Evolutionary conservation across 2,888 invertebrate genomes (phyloP), one percentile per base, ranked within the genome.

Genomic region (Harpalus rufipes): DNA sequence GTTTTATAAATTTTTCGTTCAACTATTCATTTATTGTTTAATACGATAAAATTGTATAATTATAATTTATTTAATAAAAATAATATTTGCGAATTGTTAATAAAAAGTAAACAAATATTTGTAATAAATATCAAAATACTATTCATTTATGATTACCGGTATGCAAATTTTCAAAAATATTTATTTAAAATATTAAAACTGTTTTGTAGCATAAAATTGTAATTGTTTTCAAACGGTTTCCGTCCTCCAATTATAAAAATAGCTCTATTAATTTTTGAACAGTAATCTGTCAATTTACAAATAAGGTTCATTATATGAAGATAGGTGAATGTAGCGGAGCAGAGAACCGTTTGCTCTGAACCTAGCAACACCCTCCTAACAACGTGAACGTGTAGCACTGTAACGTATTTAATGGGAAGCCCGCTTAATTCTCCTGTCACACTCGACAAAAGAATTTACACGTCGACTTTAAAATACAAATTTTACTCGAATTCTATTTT

Each of bases 221-320:
- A 68, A 68, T 14, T 68, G 39, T 39, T 25, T 59, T 18, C 7
- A 59, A 59, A 59, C 59, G 32, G 6, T 51, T 51, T 7, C 21
- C 63, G 10, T 7, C 16, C 3, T 72, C 72, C 44, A 74, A 74
- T 74, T 74, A 74, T 44, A 41, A 10, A 63, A 68, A 74, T 74
- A 44, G 44, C 41, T 14, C 12, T 44, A 74, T 74, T 74, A 68
- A 74, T 74, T 41, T 74, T 74, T 74, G 72, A 41, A 16, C 44
- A 74, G 44, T 68, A 68, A 68, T 68, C 68, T 14, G 68, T 68
- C 68, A 68, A 63, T 74, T 74, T 74, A 14, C 16, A 74, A 74
- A 74, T 74, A 74, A 74, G 72, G 72, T 74, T 44, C 72, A 74
- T 74, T 74, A 74, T 74, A 18, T 74, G 18, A 74, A 74, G 44